Base-by-base conservation (phyloP, 2,797 vertebrate genomes). In the Antrozous pallidus region DNA sequence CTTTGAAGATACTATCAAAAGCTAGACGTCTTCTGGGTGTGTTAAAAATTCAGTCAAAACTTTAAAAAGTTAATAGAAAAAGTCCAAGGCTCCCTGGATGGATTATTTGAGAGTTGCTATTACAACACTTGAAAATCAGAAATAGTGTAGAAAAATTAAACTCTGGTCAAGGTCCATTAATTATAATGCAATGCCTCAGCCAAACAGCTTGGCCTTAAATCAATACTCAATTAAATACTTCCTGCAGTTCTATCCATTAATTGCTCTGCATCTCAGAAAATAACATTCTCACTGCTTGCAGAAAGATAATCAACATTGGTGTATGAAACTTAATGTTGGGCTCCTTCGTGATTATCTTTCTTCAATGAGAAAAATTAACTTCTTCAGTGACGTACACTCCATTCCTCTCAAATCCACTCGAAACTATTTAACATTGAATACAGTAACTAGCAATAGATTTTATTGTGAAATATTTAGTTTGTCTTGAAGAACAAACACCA, bases 221-320 rank as follows among this genome's bases (percentile, higher is more conserved):
- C 97, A 97, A 98, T 98, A 98, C 89, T 91, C 94, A 97, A 93
- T 98, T 98, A 98, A 98, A 97, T 95, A 97, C 96, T 98, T 98
- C 97, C 96, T 94, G 12, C 51, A 93, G 67, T 95, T 96, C 94
- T 96, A 75, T 83, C 58, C 94, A 96, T 96, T 98, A 98, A 97
- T 95, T 98, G 95, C 92, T 96, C 95, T 91, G 92, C 74, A 95
- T 91, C n/a, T 92, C 90, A 96, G 96, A 94, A 97, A 97, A 93
- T 82, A 97, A 95, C 88, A 95, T 93, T 94, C 97, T 95, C 97
- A 96, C 88, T 92, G 77, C 92, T 96, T 96, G 42, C 45, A 95
- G 83, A 51, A 91, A 91, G 77, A 63, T 94, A 97, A 94, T 91
- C 94, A 97, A 96, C 96, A 92, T 14, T 31, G 2, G 71, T 82